Evolutionary conservation across 2,797 vertebrate genomes (phyloP), one percentile per base, ranked within the genome.

Genomic region (Chloroceryle amazona): DNA sequence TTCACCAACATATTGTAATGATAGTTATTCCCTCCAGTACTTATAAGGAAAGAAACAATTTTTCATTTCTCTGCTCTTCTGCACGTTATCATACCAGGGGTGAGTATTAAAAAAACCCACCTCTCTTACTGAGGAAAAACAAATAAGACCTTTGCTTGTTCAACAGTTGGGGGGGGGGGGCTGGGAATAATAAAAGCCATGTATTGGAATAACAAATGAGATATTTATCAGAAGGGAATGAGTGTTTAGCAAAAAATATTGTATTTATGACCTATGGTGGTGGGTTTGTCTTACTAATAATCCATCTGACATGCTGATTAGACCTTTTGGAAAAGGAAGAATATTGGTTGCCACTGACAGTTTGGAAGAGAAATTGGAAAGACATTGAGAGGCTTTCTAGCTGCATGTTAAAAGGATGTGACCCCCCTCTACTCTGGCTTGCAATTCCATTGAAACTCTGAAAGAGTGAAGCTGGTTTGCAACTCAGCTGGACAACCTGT

Each of bases 1-100:
- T 97, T 93, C 93, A 89, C 54, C 35, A 96, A 47, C 28, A 33
- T 81, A 87, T 81, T 89, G 31, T 91, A 93, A 81, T 81, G 57
- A 47, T 95, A 83, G 86, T 83, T 96, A 94, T 95, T 96, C 79
- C 87, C 89, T 96, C 65, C 68, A 67, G 80, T 97, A 76, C 35
- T 88, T 96, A 82, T 37, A 62, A 73, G 62, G 76, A 83, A 87
- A 86, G 54, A 91, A 85, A 91, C 29, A 35, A 81, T 93, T 81
- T 94, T 96, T 97, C 60, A 86, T 94, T 85, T 62, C 70, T 94
- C 4, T 58, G 31, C 19, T 95, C 19, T 85, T 91, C 22, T 91
- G 49, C 22, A 37, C 29, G 73, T 89, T 95, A 83, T 86, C 72
- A 52, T 87, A 84, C 51, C 10, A 52, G 33, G 42, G 72, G 71